These are phyloP conservation scores for Ochropleura plecta DNA, from an alignment of 2,888 invertebrate species.

Conservation along the genomic window DNA sequence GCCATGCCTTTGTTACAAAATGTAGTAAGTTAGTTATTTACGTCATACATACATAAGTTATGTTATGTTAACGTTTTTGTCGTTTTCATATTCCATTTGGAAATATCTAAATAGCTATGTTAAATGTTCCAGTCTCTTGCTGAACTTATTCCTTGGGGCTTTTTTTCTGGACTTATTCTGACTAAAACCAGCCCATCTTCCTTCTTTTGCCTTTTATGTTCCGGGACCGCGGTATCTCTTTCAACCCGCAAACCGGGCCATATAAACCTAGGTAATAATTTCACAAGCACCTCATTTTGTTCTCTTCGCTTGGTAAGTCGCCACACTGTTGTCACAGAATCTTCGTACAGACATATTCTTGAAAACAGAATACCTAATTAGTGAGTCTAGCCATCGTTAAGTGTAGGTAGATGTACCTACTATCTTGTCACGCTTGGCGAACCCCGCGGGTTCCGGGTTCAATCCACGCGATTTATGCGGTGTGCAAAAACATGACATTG, in stretches of 20 bases:
- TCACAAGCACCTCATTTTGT: not conserved
- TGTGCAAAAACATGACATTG: conserved; percentile 55
- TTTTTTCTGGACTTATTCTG: too few species aligned
- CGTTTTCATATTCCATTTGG: conserved; percentile 11
- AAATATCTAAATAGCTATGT: not conserved
- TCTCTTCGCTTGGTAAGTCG: not conserved
- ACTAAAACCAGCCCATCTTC: too few species aligned
- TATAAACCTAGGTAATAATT: too few species aligned
- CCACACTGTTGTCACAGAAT: not conserved
- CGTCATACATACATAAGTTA: conserved; percentile 11
- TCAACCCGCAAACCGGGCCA: too few species aligned
- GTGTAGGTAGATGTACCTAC: conserved; percentile 7
- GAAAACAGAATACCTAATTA: conserved; percentile 45
- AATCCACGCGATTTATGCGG: conserved; percentile 57
- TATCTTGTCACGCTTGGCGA: conserved; percentile 36
- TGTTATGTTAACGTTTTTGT: conserved; percentile 23
- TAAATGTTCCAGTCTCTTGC: not conserved
- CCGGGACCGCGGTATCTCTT: too few species aligned
- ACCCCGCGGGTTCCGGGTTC: conserved; percentile 51
- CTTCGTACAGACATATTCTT: conserved; percentile 24
- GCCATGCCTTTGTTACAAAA: conserved; percentile 24
- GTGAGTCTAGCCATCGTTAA: conserved; percentile 18
- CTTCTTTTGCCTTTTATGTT: too few species aligned
- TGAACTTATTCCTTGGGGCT: not conserved
- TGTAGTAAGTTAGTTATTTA: conserved; percentile 22